These are phyloP conservation scores for Hemiscyllium ocellatum DNA, from an alignment of 2,113 vertebrate genomes.

Conservation along the genomic window DNA sequence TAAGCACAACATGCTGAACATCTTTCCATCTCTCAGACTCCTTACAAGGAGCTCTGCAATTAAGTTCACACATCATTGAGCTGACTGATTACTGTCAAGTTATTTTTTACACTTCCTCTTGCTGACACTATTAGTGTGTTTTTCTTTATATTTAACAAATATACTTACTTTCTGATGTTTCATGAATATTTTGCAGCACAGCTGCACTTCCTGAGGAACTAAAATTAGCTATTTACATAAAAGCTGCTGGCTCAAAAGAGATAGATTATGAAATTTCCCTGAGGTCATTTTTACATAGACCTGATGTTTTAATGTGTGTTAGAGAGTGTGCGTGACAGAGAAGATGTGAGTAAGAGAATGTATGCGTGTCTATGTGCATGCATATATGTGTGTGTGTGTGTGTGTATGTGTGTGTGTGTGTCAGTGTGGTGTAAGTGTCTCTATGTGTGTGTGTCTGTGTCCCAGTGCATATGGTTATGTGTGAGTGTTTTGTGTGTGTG, in stretches of 20 bases:
- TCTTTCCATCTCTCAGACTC: too few species aligned
- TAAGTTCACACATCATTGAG: not conserved
- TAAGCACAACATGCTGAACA: not conserved
- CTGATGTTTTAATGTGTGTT: not conserved
- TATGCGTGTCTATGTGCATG: too few species aligned
- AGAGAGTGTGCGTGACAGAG: not conserved
- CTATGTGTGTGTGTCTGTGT: too few species aligned
- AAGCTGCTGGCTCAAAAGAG: not conserved
- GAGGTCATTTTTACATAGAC: not conserved
- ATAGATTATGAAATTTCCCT: not conserved
- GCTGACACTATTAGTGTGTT: not conserved
- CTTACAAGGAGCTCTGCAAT: not conserved
- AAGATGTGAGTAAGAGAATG: too few species aligned
- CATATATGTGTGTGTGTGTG: not conserved
- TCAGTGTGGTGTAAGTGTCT: too few species aligned
- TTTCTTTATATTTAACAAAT: not conserved
- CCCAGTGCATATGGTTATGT: too few species aligned
- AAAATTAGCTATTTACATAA: not conserved
- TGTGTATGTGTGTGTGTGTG: not conserved
- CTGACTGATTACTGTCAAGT: not conserved
- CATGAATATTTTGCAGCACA: not conserved
- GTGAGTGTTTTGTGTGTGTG: too few species aligned
- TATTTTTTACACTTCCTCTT: not conserved
- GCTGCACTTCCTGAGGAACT: conserved; percentile 20
- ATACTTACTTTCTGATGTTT: not conserved